Conservation (phyloP, 2,797 vertebrate species). For the Borostomias antarcticus region DNA sequence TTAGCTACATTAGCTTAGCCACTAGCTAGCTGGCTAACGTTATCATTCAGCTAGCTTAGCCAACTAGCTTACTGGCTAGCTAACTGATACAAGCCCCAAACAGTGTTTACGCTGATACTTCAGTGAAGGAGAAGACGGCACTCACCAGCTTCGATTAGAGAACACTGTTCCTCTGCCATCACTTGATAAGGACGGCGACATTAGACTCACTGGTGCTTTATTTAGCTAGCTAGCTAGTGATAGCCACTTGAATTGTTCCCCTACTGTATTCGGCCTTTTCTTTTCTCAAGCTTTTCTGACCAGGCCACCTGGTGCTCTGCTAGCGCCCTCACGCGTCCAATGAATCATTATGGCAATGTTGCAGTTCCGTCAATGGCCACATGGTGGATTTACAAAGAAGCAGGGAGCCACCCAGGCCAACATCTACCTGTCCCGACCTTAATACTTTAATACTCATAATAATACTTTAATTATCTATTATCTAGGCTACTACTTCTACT, state of each 20-base stretch:
- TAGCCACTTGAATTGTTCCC: slow-evolving; percentile 49
- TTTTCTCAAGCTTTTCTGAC: slow-evolving; percentile 37
- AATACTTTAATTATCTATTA: too few relatives aligned
- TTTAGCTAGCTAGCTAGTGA: slow-evolving; percentile 65
- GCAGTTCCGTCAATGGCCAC: slow-evolving; percentile 21
- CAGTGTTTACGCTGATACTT: slow-evolving; percentile 36
- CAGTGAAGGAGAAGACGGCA: slow-evolving; percentile 12
- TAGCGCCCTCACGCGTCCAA: slow-evolving; percentile 48
- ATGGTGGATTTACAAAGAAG: slow-evolving; percentile 11
- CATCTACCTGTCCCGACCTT: too few relatives aligned
- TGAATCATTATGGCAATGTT: not conserved
- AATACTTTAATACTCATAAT: too few relatives aligned
- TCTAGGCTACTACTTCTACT: too few relatives aligned
- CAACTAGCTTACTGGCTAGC: slow-evolving; percentile 47
- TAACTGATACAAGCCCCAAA: slow-evolving; percentile 48
- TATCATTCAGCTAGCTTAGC: slow-evolving; percentile 37
- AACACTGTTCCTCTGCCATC: slow-evolving; percentile 77
- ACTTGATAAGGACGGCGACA: slow-evolving; percentile 62
- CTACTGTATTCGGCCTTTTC: slow-evolving; percentile 55
- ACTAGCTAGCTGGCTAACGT: slow-evolving; percentile 53
- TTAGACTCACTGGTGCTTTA: slow-evolving; percentile 63
- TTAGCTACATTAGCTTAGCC: slow-evolving; percentile 58
- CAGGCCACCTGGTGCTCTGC: slow-evolving; percentile 42
- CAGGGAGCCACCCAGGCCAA: too few relatives aligned
- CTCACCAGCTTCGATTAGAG: slow-evolving; percentile 81